A percentile compares a stretch with the other conserved stretches of the same genome.
These are phyloP conservation scores for Drosophila navojoa DNA, from an alignment of 1,140 invertebrate genomes.

Conservation along the genomic window DNA sequence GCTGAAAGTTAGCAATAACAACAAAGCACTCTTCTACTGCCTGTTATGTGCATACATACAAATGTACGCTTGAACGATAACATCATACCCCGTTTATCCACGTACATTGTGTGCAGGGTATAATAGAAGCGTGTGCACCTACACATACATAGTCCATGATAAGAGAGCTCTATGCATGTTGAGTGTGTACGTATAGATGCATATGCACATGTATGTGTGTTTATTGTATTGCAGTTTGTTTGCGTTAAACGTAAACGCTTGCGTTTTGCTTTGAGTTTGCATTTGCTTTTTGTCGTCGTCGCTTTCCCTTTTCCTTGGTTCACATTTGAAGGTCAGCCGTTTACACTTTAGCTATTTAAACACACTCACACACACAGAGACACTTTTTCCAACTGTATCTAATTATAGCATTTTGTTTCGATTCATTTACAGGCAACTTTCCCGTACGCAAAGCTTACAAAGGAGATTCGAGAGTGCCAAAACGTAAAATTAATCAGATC, in stretches of 20 bases:
- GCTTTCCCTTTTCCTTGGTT: constrained; percentile 64
- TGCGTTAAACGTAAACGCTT: constrained; percentile 13
- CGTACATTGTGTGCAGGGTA: too few species aligned
- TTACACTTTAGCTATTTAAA: constrained; percentile 41
- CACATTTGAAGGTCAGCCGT: constrained; percentile 60
- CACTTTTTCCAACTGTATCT: constrained; percentile 25
- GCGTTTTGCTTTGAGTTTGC: constrained; percentile 1
- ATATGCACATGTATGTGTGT: neutral
- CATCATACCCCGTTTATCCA: too few species aligned
- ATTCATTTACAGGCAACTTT: constrained; percentile 43
- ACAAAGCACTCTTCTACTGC: too few species aligned
- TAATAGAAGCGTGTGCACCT: too few species aligned
- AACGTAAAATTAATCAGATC: constrained; percentile 36
- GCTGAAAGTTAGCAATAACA: too few species aligned
- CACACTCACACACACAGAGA: too few species aligned
- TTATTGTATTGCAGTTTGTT: constrained; percentile 30
- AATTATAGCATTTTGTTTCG: constrained; percentile 25
- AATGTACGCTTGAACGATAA: too few species aligned
- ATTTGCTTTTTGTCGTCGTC: constrained; percentile 4
- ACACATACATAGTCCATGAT: too few species aligned
- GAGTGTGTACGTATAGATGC: constrained; percentile 16
- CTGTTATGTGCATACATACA: too few species aligned
- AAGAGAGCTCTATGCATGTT: neutral
- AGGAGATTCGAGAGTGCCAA: constrained; percentile 40
- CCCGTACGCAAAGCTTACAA: constrained; percentile 46